These are phyloP conservation scores for Circaetus cinerascens DNA, from an alignment of 2,113 vertebrate genomes.

Conservation along the genomic window DNA sequence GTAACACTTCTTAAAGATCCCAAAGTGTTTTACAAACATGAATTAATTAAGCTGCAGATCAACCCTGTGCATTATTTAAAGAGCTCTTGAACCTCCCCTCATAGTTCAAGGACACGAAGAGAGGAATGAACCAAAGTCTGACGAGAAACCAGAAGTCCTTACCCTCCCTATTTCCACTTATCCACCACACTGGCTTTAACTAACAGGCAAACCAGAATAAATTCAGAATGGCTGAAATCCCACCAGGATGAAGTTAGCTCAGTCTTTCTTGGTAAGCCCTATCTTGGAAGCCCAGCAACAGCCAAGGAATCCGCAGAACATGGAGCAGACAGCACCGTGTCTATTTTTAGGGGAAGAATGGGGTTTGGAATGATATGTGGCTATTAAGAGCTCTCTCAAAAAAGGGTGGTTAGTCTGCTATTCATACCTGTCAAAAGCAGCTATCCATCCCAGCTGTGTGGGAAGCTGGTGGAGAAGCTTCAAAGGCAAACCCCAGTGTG, in stretches of 20 bases:
- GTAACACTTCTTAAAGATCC: background rate
- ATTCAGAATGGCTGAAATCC: background rate
- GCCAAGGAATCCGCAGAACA: background rate
- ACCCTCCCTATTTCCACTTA: background rate
- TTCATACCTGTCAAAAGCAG: background rate
- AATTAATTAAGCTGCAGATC: conserved; percentile 22
- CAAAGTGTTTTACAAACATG: background rate
- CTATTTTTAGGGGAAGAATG: background rate
- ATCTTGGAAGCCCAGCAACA: background rate
- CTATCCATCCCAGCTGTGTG: background rate
- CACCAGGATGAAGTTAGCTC: background rate
- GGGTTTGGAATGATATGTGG: background rate
- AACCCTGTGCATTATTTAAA: background rate
- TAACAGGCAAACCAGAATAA: background rate
- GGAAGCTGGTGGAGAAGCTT: background rate
- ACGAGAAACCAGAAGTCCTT: background rate
- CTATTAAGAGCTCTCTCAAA: background rate
- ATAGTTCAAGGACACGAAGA: background rate
- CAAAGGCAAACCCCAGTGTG: background rate
- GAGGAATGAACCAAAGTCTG: background rate
- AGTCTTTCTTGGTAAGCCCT: background rate
- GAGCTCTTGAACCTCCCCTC: background rate
- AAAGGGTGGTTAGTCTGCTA: background rate
- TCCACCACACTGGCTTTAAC: background rate
- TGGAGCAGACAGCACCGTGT: background rate